Evolutionary conservation across 1,140 invertebrate genomes (phyloP).

Genomic region (Brachionus sp.): DNA sequence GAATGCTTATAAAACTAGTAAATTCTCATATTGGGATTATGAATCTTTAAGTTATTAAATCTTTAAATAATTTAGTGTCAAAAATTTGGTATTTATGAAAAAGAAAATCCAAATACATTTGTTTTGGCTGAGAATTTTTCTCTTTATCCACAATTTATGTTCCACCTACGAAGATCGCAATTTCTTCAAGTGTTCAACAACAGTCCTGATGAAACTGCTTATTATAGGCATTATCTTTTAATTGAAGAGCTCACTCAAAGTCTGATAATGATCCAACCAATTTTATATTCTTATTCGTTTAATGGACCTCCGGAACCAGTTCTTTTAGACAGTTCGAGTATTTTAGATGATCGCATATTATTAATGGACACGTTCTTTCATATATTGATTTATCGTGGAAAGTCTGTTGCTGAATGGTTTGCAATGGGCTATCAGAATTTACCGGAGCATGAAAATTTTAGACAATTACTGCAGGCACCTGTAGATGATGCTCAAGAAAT

Average conservation of each 20-base stretch:
- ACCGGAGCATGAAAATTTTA: constrained; percentile 95
- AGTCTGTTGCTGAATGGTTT: constrained; percentile 96
- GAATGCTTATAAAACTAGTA: constrained; percentile 81
- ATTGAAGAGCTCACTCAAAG: constrained; percentile 90
- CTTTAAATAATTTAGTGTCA: constrained; percentile 71
- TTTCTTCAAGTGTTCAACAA: constrained; percentile 99
- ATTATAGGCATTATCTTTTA: constrained; percentile 72
- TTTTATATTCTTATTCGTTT: constrained; percentile 96
- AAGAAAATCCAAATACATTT: constrained; percentile 95
- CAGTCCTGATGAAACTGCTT: constrained; percentile 98
- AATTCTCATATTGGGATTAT: neutral
- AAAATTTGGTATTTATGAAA: constrained; percentile 96
- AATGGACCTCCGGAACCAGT: constrained; percentile 79
- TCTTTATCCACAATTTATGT: constrained; percentile 99
- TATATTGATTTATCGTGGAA: constrained; percentile 97
- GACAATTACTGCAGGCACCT: constrained; percentile 88
- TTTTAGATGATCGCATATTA: constrained; percentile 91
- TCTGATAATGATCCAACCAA: constrained; percentile 98
- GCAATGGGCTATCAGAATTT: constrained; percentile 88
- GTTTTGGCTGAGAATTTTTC: constrained; percentile 91
- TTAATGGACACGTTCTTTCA: constrained; percentile 99
- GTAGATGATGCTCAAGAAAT: constrained; percentile 96
- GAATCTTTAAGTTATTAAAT: neutral
- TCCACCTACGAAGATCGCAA: constrained; percentile 92
- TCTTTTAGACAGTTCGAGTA: constrained; percentile 82